These are phyloP conservation scores for Microcebus murinus DNA, from an alignment of 2,113 vertebrate species.

Conservation along the genomic window DNA sequence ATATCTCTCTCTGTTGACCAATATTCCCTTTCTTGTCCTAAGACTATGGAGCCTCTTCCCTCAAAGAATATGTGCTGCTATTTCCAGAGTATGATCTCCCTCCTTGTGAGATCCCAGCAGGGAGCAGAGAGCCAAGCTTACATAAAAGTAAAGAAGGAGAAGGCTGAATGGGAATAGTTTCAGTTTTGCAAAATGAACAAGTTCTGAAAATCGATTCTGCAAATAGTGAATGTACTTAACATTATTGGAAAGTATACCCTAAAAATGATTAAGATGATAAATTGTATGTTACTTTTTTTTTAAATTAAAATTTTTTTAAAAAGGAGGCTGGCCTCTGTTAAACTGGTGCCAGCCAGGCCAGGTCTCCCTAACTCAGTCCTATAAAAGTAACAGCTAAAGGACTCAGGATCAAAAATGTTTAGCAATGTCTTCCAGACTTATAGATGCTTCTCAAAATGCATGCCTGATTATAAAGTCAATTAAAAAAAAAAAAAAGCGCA, in stretches of 20 bases:
- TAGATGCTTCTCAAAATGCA: slow-evolving; percentile 8
- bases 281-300: background rate
- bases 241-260: background rate
- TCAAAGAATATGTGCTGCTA: background rate
- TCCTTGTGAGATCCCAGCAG: background rate
- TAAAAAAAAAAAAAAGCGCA: background rate
- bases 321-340: background rate
- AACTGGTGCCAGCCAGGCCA: background rate
- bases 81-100: background rate
- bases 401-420: background rate
- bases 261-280: background rate
- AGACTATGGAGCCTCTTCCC: background rate
- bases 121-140: background rate
- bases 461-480: background rate
- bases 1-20: background rate
- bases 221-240: background rate
- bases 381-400: background rate
- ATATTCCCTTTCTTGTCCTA: background rate
- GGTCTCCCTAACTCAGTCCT: background rate
- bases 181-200: slow-evolving; percentile 25
- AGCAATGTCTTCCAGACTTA: slow-evolving; percentile 18
- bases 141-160: background rate
- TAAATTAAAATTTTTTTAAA: background rate
- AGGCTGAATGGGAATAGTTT: background rate
- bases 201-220: background rate